Evolutionary conservation across 2,888 invertebrate species (phyloP), one percentile per base, ranked within the genome.

Genomic region (Leucophenga maculata): DNA sequence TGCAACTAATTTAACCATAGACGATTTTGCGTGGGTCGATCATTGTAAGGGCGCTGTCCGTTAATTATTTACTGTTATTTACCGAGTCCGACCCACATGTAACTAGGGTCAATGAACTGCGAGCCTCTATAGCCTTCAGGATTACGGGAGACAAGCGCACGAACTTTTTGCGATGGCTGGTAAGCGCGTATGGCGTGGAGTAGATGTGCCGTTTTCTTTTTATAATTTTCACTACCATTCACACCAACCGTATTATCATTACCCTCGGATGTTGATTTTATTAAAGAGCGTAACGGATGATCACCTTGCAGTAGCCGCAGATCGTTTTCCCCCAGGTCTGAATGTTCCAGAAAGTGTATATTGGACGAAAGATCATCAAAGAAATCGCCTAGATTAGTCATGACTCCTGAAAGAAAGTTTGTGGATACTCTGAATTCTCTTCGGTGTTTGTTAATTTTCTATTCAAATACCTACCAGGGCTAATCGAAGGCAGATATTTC

Each of bases 1-100:
- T 76, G 75, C 69, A 65, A 72, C 71, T 68, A 50, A 4, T 50
- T 50, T 6, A 50, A 65, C 48, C 20, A 14, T 6, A 22, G 14
- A 31, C n/a, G 8, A 16, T 20, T 26, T 26, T 14, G 31, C 14
- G 31, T 16, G 31, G 22, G 14, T 20, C 13, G 55, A 14, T 50
- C 66, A 55, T 55, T 64, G 46, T 48, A 22, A 6, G 46, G 22
- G 22, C 14, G 48, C 20, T 16, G 14, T 46, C 6, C 18, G 14
- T 50, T 14, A 18, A 48, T 20, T 8, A 59, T 59, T 72, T 72
- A 77, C 52, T 78, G 83, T 83, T 79, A 81, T 82, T 82, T 83
- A n/a, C 92, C 92, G 75, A 92, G 90, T 14, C 92, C 92, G 50
- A 92, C 89, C 92, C 92, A 92, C 90, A 92, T 90, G 85, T 92